Base-by-base conservation (phyloP, 2,888 invertebrate genomes). In the Apantesis nais region DNA sequence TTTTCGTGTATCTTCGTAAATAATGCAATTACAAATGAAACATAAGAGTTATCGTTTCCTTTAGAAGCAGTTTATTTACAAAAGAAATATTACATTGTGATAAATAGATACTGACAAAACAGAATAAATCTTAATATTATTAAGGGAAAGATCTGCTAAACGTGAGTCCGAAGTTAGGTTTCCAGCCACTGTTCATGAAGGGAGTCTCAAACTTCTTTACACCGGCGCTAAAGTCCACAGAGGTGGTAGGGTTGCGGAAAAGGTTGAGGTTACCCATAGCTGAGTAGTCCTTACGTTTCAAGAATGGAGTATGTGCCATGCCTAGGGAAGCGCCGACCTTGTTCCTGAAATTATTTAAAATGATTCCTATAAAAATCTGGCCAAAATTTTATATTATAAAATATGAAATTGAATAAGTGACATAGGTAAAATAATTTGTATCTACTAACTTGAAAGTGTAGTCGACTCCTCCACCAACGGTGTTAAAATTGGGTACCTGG, bases 271-370 rank as follows among this genome's bases (percentile, higher is more conserved):
- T 77, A 1, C 80, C 81, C 70, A 73, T 74, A 29, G 75, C 74
- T 2, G 79, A 77, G 69, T 77, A 83, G 71, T 85, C 83, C 11
- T 77, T 83, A 16, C 74, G 77, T 22, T 76, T 39, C 12, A 80
- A 37, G 60, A 79, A 77, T 3, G 79, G 78, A 0, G 84, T 81
- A 22, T 62, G 70, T 0, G 73, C 62, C 67, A 78, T 74, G 48
- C 76, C 73, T 14, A 72, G 14, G 11, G 74, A 72, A 9, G 66
- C 78, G 0, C 73, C 76, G 2, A 75, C 31, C 48, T 70, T 78
- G 39, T 80, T 66, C 29, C 85, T 83, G 74, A 11, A 79, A 72
- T 0, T 0, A 66, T 61, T 48, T 37, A 37, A 41, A 11, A n/a
- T 22, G 9, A n/a, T 41, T 8, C 0, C 0, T 55, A 25, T 25